Evolutionary conservation across 2,888 invertebrate species (phyloP), one percentile per base, ranked within the genome.

Genomic region (Lordiphosa fenestrarum): DNA sequence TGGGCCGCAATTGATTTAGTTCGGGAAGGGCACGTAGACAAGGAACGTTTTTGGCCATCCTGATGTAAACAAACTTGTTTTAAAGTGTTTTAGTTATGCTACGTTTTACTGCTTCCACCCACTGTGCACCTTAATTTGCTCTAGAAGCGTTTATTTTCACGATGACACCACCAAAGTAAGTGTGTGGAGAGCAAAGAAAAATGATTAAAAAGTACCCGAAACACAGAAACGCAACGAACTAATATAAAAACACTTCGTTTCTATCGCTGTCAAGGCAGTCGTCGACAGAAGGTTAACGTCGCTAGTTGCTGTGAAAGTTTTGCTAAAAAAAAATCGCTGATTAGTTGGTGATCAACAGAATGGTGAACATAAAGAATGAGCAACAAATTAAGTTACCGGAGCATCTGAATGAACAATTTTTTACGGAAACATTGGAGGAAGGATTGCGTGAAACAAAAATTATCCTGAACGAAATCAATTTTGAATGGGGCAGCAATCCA

Each of bases 401-500:
- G 0, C 86, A 74, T 50, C 51, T 88, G 6, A 76, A 80, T 41
- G 63, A 65, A 25, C 57, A 62, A 1, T 88, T 88, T 59, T 88
- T 88, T 40, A 55, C 69, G 37, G 67, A 82, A n/a, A 71, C 87
- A 0, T 55, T 88, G 1, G 86, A 87, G 60, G 86, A 86, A 30
- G 88, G 87, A 3, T 55, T 87, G 13, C 67, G 78, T 0, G 81
- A 82, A 12, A 23, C 67, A 0, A 71, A 83, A 47, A 62, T 86
- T 2, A 63, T 48, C 1, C 36, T 88, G 3, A 54, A 68, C 10
- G 76, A 86, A 44, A 69, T 87, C 0, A 66, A 57, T 39, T 83
- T 86, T 38, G 76, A 81, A 21, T 85, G 84, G 78, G 88, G 88
- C 50, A 88, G 86, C 49, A 81, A 81, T 52, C 83, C 77, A 3